Evolutionary conservation across 2,113 vertebrate species (phyloP).

Genomic region (Microtus ochrogaster): DNA sequence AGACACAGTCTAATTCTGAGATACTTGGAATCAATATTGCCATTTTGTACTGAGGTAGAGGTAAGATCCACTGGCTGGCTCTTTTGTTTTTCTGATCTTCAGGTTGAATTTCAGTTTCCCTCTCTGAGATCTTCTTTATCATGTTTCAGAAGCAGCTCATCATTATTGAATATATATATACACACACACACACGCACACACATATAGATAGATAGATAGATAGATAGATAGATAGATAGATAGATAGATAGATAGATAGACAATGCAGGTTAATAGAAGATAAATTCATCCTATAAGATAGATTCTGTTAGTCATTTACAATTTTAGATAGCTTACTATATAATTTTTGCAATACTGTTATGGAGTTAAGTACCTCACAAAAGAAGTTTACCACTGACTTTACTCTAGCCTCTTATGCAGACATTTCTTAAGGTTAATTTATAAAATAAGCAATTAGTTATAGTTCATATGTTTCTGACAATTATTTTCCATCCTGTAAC

Average conservation of each 20-base stretch:
- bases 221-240: no score
- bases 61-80: no score
- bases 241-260: no score
- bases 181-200: no score
- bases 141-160: background rate
- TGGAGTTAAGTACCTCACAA: background rate
- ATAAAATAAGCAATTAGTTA: background rate
- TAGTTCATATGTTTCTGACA: background rate
- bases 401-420: background rate
- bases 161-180: background rate
- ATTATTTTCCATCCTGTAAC: background rate
- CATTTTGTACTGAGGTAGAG: no score
- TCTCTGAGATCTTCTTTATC: no score
- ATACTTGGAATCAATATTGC: no score
- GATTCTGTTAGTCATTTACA: background rate
- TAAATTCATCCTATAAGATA: background rate
- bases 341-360: background rate
- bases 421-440: background rate
- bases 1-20: no score
- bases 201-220: no score
- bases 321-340: background rate
- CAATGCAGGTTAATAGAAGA: background rate
- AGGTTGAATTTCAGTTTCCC: no score
- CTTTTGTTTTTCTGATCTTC: no score
- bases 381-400: background rate